A percentile compares a stretch with the other conserved stretches of the same genome.
Evolutionary conservation across 2,888 invertebrate species (phyloP).

Genomic region (Eupithecia exiguata): DNA sequence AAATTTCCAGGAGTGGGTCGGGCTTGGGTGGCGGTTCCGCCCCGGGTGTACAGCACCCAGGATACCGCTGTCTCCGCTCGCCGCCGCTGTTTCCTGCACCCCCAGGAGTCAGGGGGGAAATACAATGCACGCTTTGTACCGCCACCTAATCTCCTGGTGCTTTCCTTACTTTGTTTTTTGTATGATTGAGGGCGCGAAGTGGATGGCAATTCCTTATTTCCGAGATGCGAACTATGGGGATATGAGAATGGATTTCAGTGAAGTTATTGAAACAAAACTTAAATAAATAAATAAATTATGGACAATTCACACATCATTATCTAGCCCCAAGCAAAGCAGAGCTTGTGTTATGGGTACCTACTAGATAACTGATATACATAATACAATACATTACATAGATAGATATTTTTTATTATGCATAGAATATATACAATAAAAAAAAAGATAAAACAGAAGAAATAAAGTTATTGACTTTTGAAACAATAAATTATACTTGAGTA

Average conservation of each 20-base stretch:
- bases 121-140: constrained; percentile 69
- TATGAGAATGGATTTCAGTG: background rate
- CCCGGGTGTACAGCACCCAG: constrained; percentile 47
- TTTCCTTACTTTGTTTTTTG: background rate
- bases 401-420: no score
- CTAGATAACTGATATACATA: no score
- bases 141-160: constrained; percentile 62
- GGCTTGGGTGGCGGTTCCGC: constrained; percentile 28
- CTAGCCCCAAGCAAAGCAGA: no score
- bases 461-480: no score
- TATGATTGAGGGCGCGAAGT: background rate
- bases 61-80: constrained; percentile 78
- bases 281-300: no score
- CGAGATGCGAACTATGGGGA: background rate
- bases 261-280: no score
- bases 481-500: no score
- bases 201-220: background rate
- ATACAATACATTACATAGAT: no score
- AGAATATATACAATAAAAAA: no score
- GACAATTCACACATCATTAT: no score
- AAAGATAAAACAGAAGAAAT: no score
- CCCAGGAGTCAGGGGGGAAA: constrained; percentile 46
- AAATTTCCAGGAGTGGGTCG: constrained; percentile 56
- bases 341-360: no score
- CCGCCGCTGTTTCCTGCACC: constrained; percentile 72